Percentiles rank a stretch among this genome's conserved stretches.
These are phyloP conservation scores for Callorhinus ursinus DNA, from an alignment of 2,113 vertebrate genomes.

Conservation along the genomic window DNA sequence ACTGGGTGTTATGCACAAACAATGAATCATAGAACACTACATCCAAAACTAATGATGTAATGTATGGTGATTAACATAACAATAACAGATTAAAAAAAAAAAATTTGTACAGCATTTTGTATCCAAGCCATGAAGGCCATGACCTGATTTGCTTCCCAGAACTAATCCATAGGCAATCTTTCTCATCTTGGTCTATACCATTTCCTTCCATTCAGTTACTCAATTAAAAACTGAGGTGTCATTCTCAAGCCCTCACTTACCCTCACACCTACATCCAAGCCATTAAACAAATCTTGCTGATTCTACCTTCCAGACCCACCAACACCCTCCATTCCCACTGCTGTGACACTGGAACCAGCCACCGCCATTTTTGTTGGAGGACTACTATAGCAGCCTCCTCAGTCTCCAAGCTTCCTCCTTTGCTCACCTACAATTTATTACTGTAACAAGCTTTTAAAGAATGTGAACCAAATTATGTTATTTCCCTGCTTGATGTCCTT, in stretches of 20 bases:
- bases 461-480: not conserved
- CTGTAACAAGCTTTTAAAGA: not conserved
- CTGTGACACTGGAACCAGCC: not conserved
- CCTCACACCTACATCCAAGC: not conserved
- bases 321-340: no score
- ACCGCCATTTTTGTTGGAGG: rapidly evolving
- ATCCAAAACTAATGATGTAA: no score
- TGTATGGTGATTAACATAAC: no score
- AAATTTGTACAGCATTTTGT: constrained; percentile 6
- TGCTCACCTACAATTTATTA: not conserved
- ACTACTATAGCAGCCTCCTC: no score
- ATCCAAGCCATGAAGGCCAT: not conserved
- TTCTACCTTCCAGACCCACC: not conserved
- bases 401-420: not conserved
- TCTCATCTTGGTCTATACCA: not conserved
- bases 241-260: not conserved
- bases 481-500: not conserved
- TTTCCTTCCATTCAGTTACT: not conserved
- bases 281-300: not conserved
- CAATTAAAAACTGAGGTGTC: not conserved
- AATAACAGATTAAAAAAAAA: not conserved
- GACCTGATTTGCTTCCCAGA: not conserved
- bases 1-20: no score
- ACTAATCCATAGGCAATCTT: not conserved
- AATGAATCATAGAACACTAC: no score